phyloP scores from a whole-genome alignment of 2,888 invertebrate genomes.

The Cryptocephalus moraei region DNA sequence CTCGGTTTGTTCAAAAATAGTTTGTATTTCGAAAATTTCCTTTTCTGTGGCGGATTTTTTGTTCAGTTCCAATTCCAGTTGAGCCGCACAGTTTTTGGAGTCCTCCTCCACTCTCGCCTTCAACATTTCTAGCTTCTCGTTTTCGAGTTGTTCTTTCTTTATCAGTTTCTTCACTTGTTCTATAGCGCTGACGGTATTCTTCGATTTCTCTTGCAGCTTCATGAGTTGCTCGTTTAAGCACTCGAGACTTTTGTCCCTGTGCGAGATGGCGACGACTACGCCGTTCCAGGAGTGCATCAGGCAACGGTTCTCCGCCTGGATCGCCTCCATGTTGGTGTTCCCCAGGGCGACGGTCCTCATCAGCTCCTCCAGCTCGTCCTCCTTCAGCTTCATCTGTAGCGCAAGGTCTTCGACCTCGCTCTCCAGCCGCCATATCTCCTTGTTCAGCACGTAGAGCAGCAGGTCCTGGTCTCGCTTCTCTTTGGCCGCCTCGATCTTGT shows the following conservation, averaged over 20 bases:
- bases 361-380: slow-evolving; percentile 48
- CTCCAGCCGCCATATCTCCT: slow-evolving; percentile 62
- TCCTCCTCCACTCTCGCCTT: slow-evolving; percentile 50
- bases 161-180: slow-evolving; percentile 57
- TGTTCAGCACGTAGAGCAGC: slow-evolving; percentile 51
- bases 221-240: slow-evolving; percentile 45
- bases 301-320: slow-evolving; percentile 59
- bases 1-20: slow-evolving; percentile 41
- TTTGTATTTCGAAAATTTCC: slow-evolving; percentile 45
- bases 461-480: slow-evolving; percentile 48
- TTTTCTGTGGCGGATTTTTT: slow-evolving; percentile 43
- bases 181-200: slow-evolving; percentile 40
- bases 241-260: slow-evolving; percentile 55
- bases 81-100: slow-evolving; percentile 38
- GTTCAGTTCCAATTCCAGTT: slow-evolving; percentile 43
- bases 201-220: slow-evolving; percentile 37
- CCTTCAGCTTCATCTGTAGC: slow-evolving; percentile 56
- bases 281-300: slow-evolving; percentile 66
- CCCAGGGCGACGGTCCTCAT: slow-evolving; percentile 54
- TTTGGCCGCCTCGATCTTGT: slow-evolving; percentile 44
- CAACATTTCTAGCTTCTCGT: slow-evolving; percentile 52
- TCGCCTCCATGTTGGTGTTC: slow-evolving; percentile 61
- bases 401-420: slow-evolving; percentile 52
- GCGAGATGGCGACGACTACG: slow-evolving; percentile 58
- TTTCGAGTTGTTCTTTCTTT: slow-evolving; percentile 54